A percentile compares a stretch with the other conserved stretches of the same genome.
These are phyloP conservation scores for Mus musculus DNA, from an alignment of 2,113 vertebrate genomes.

Conservation along the genomic window DNA sequence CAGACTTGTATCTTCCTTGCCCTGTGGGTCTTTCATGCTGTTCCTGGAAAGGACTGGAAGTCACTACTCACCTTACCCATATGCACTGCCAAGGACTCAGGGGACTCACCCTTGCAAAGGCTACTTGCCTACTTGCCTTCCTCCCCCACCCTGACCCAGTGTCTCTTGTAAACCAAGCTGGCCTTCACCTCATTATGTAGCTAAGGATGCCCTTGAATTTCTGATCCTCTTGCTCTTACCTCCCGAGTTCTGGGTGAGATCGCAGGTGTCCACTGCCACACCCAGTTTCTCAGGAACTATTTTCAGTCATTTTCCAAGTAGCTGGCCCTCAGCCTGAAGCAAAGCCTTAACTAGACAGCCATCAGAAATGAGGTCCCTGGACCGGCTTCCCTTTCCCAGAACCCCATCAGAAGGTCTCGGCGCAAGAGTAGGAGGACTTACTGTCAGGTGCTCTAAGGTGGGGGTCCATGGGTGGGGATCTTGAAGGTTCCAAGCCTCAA, in stretches of 20 bases:
- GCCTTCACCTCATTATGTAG: neutral
- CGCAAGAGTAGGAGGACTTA: neutral
- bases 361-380: neutral
- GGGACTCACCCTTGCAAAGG: neutral
- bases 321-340: neutral
- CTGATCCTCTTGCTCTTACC: neutral
- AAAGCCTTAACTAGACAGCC: neutral
- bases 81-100: neutral
- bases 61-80: neutral
- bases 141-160: neutral
- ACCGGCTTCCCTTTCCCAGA: neutral
- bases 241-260: neutral
- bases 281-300: neutral
- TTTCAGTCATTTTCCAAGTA: neutral
- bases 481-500: rapidly evolving
- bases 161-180: neutral
- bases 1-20: neutral
- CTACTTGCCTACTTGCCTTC: neutral
- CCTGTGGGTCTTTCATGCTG: rapidly evolving
- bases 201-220: neutral
- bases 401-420: neutral
- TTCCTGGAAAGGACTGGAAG: rapidly evolving
- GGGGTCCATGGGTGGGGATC: neutral
- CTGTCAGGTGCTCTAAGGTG: neutral
- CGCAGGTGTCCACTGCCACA: too few relatives aligned